Percentiles rank a stretch among this genome's conserved stretches.
These are phyloP conservation scores for Psylliodes chrysocephalus DNA, from an alignment of 2,888 invertebrate species.

Conservation along the genomic window DNA sequence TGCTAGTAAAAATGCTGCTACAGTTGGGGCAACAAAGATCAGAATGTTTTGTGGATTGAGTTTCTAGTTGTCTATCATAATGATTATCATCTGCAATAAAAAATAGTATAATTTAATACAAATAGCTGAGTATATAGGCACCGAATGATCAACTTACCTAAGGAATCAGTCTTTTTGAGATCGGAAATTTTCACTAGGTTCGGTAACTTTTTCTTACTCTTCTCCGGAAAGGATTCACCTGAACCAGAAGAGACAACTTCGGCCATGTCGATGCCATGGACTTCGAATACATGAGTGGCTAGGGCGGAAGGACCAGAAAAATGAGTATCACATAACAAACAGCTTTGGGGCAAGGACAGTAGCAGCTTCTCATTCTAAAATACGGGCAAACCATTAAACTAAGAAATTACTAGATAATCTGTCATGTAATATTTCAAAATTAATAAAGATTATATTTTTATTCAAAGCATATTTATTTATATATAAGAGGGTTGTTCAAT, in stretches of 20 bases:
- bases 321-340: constrained; percentile 67
- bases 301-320: constrained; percentile 64
- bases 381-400: no score
- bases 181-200: constrained; percentile 62
- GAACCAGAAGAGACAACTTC: constrained; percentile 53
- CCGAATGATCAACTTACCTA: constrained; percentile 47
- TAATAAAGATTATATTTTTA: no score
- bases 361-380: constrained; percentile 36
- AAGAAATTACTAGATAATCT: no score
- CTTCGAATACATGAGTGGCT: constrained; percentile 66
- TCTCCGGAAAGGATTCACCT: constrained; percentile 42
- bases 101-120: not conserved
- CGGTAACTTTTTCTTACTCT: constrained; percentile 60
- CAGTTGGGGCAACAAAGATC: constrained; percentile 58
- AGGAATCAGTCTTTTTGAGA: constrained; percentile 53
- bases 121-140: no score
- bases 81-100: constrained; percentile 47
- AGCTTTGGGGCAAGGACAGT: constrained; percentile 61
- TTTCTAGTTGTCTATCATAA: constrained; percentile 40
- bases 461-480: no score
- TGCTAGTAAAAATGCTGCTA: constrained; percentile 62
- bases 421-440: no score
- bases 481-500: no score
- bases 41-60: constrained; percentile 42
- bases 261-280: constrained; percentile 66